These are phyloP conservation scores for Caerostris extrusa DNA, from an alignment of 1,140 invertebrate genomes.

Conservation along the genomic window DNA sequence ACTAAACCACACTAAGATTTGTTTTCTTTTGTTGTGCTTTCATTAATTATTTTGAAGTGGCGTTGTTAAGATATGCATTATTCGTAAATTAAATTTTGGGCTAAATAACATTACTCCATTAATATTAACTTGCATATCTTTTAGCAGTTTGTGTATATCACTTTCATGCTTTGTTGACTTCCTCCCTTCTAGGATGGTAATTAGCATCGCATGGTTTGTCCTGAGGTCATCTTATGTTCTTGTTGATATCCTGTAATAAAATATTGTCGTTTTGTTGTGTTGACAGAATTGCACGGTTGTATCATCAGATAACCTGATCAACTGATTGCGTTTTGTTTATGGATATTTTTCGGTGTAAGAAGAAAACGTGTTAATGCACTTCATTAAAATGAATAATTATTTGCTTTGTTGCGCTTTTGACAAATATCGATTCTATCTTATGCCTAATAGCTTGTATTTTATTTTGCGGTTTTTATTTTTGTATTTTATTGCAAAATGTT, in stretches of 20 bases:
- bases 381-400: too few relatives aligned
- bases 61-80: not conserved
- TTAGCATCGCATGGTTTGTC: not conserved
- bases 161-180: conserved; percentile 30
- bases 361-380: not conserved
- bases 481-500: too few relatives aligned
- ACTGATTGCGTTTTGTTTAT: not conserved
- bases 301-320: conserved; percentile 9
- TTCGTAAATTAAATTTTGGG: not conserved
- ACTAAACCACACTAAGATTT: not conserved
- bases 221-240: not conserved
- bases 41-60: conserved; percentile 15
- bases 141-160: conserved; percentile 3
- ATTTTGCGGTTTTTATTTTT: too few relatives aligned
- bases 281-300: not conserved
- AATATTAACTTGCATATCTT: conserved; percentile 28
- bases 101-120: conserved; percentile 22
- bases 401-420: too few relatives aligned
- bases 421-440: too few relatives aligned
- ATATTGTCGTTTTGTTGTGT: not conserved
- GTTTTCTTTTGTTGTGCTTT: not conserved
- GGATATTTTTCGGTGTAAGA: not conserved
- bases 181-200: not conserved
- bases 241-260: not conserved
- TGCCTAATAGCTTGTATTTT: too few relatives aligned